Percentiles rank a stretch among this genome's conserved stretches.
phyloP scores from a whole-genome alignment of 2,113 vertebrate genomes.

The Thermophis baileyi region DNA sequence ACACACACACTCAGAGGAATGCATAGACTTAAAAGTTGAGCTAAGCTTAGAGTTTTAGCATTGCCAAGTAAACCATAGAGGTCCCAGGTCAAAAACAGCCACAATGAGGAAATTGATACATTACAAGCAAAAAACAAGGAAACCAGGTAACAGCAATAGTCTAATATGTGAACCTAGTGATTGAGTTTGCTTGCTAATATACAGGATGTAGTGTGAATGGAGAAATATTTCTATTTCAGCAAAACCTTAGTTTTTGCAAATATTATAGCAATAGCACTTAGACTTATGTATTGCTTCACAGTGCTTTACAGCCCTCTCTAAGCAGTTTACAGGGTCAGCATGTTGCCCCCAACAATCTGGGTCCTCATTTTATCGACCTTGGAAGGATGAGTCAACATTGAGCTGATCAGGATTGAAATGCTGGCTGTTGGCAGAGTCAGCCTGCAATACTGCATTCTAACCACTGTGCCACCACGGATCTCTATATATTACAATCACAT shows the following conservation, averaged over 20 bases:
- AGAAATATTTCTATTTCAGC: neutral
- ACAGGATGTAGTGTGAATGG: neutral
- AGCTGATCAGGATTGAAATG: neutral
- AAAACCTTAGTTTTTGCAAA: neutral
- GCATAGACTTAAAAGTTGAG: neutral
- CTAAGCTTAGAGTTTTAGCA: neutral
- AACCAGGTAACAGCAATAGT: neutral
- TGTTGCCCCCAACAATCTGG: neutral
- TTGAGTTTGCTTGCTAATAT: neutral
- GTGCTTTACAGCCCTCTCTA: no score
- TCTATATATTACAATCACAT: neutral
- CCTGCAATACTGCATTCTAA: neutral
- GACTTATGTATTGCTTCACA: no score
- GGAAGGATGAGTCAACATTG: neutral
- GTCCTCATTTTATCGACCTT: neutral
- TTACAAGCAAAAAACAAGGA: neutral
- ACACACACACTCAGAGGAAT: neutral
- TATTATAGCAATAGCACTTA: neutral
- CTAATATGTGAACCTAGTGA: neutral
- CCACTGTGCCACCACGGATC: neutral
- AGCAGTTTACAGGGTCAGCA: neutral
- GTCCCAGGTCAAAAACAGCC: neutral
- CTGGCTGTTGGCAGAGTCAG: neutral
- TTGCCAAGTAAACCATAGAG: neutral
- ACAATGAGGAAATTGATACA: neutral